Conservation (phyloP, 2,113 vertebrate genomes). For the Damaliscus lunatus region DNA sequence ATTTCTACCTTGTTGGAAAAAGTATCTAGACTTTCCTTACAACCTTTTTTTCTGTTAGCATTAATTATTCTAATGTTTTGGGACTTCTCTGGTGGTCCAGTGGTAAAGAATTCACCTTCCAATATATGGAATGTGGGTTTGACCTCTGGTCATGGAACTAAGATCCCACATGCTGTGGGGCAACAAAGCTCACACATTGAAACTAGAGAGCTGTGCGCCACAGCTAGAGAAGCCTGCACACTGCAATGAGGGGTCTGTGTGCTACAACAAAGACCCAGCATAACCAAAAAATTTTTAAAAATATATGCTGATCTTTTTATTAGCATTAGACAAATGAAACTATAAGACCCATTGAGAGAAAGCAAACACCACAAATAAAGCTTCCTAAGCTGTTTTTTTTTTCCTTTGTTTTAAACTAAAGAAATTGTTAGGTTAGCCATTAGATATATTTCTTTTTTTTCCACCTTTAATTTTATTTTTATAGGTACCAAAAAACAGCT, state of each 20-base stretch:
- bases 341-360: neutral
- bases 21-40: neutral
- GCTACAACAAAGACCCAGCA: neutral
- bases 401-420: neutral
- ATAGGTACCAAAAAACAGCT: neutral
- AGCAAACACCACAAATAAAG: neutral
- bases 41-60: neutral
- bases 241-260: neutral
- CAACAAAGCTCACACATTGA: neutral
- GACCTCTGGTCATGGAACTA: neutral
- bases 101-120: neutral
- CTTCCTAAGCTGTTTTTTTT: neutral
- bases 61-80: neutral
- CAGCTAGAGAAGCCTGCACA: neutral
- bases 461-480: neutral
- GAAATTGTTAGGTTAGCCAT: neutral
- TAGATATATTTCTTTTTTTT: neutral
- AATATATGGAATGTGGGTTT: neutral
- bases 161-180: neutral
- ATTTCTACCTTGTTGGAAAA: neutral
- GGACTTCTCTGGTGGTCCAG: neutral
- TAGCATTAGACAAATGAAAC: neutral
- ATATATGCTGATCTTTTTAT: neutral
- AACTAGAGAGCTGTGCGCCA: neutral
- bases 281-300: accelerated